phyloP scores from a whole-genome alignment of 2,113 vertebrate species.

The Antennarius striatus region DNA sequence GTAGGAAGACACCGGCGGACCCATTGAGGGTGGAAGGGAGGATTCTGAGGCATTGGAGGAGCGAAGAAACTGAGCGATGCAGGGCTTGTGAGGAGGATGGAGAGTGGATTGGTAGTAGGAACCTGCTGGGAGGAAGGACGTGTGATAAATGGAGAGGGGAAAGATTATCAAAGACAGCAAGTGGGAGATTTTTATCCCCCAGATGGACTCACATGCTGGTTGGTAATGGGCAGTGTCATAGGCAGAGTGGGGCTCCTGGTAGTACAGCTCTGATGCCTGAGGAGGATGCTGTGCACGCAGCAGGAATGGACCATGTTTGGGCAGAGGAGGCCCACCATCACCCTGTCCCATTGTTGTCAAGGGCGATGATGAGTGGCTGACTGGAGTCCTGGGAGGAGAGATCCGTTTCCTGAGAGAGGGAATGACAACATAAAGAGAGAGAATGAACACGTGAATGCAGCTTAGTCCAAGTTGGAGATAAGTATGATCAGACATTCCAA shows the following conservation, averaged over 20 bases:
- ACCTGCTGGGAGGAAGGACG: conserved; percentile 78
- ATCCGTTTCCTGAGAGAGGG: conserved; percentile 55
- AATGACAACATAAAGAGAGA: conserved; percentile 21
- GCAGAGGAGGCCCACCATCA: conserved; percentile 80
- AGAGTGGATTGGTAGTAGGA: conserved; percentile 87
- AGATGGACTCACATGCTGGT: conserved; percentile 81
- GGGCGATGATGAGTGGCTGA: conserved; percentile 86
- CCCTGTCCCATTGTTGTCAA: conserved; percentile 78
- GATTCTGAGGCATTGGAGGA: conserved; percentile 89
- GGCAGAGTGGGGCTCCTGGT: conserved; percentile 86
- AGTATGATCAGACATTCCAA: not conserved
- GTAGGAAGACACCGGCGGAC: conserved; percentile 65
- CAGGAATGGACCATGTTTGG: conserved; percentile 85
- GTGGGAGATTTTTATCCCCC: not conserved
- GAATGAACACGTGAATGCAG: not conserved
- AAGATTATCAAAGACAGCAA: not conserved
- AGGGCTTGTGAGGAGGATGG: conserved; percentile 87
- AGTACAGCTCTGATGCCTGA: conserved; percentile 87
- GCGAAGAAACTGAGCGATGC: conserved; percentile 90
- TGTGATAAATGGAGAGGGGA: not conserved
- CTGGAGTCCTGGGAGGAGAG: conserved; percentile 88
- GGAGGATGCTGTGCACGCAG: conserved; percentile 85
- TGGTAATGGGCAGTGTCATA: conserved; percentile 87
- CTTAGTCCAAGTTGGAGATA: too few species aligned
- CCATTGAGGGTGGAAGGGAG: conserved; percentile 86